Evolutionary conservation across 2,113 vertebrate genomes (phyloP), one percentile per base, ranked within the genome.

Genomic region (Euleptes europaea): DNA sequence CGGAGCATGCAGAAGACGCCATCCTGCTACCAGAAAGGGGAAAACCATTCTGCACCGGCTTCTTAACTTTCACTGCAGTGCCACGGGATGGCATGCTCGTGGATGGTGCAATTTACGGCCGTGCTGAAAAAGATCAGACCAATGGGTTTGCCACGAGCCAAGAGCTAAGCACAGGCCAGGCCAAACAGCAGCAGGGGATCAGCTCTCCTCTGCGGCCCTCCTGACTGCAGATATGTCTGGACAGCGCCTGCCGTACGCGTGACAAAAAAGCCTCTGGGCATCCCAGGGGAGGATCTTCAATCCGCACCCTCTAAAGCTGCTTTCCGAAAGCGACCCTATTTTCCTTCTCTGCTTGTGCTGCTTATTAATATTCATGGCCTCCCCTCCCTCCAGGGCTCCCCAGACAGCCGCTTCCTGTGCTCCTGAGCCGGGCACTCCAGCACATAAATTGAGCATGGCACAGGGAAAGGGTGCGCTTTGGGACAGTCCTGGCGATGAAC

Each of bases 1-100:
- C 0, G 42, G 42, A 2, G 0, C 14, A 14, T 33, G 0, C n/a
- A n/a, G 26, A 2, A 63, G 28, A 26, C 9, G 60, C 60, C 26
- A 11, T 23, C 60, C 23, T 63, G 60, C 21, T 10, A 63, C 60
- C 7, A 23, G 54, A 23, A 19, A 23, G 54, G 5, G 5, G n/a
- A n/a, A 57, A 57, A 28, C 54, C 21, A 57, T 57, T 28, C 9
- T 26, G 60, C 6, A 10, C 21, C 1, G 26, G 26, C 60, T 63
- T 26, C 57, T 23, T 63, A 7, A 63, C 23, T 63, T 26, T 21
- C 60, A 28, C 9, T 28, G 23, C 6, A 23, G 23, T 63, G 23
- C 60, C 26, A 4, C 60, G 3, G 23, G 60, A 63, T 28, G 23
- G 26, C 5, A 63, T 28, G 23, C 28, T 2, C 7, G 10, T 23